Evolutionary conservation across 2,888 invertebrate species (phyloP), one percentile per base, ranked within the genome.

Genomic region (Phengaris arion): DNA sequence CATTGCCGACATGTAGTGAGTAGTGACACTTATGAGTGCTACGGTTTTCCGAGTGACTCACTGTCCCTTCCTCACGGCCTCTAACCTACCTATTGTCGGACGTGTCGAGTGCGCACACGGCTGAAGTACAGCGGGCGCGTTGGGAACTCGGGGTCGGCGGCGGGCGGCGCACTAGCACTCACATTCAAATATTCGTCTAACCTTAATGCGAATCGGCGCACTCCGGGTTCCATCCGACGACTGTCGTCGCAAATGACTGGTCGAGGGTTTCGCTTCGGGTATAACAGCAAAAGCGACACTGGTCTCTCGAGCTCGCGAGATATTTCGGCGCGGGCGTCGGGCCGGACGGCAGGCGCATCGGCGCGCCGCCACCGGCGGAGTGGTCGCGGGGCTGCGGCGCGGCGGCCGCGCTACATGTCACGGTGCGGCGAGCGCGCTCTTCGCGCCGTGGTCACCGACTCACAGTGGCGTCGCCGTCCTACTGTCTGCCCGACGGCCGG

Each of bases 151-250:
- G 84, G 83, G 80, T 82, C 84, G 82, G 82, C 85, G 85, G 79
- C 81, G 85, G 87, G 85, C 87, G 87, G 87, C 85, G 87, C 92
- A 92, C 92, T 85, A 89, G 89, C 93, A 93, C 93, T 92, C 92
- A 92, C 92, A 89, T 87, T 89, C 89, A 90, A 90, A 91, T 91
- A 90, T 91, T 90, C 89, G 87, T 90, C 93, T 93, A 92, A 93
- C 93, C 93, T 93, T 93, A 92, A 92, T 92, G 92, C 93, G 92
- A 91, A 91, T 92, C 90, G 92, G 90, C 89, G 92, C 92, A 92
- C 92, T 92, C 92, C 90, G 92, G 92, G 92, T 91, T 92, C 93
- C 93, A 93, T 93, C 90, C 91, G 93, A 90, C 90, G 92, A 87
- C 85, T 86, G 89, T 88, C 90, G 90, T 89, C 89, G 86, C 86